These are phyloP conservation scores for Phymanthus crucifer DNA, from an alignment of 92 coral and sea anemone genomes.

Conservation along the genomic window DNA sequence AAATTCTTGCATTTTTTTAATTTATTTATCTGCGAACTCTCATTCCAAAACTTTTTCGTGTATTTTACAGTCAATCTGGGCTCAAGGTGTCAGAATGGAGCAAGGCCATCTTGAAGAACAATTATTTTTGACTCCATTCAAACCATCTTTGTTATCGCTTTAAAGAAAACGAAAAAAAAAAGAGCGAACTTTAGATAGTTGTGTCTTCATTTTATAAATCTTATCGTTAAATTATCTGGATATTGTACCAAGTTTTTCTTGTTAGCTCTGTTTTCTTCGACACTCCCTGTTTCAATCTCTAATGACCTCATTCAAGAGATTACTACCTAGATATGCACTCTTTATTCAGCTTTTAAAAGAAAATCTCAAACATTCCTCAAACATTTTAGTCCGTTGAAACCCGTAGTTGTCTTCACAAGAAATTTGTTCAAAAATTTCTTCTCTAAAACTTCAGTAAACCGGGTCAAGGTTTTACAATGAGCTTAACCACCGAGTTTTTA, in stretches of 20 bases:
- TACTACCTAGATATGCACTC: background rate
- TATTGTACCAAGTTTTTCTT: no score
- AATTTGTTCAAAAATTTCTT: no score
- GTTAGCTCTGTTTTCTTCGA: background rate
- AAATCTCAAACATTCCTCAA: background rate
- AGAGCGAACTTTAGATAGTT: background rate
- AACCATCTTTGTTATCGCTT: background rate
- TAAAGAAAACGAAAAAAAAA: background rate
- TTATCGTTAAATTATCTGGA: background rate
- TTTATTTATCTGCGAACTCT: no score
- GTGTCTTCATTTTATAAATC: background rate
- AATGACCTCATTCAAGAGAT: background rate
- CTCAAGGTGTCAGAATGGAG: background rate
- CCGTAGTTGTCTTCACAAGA: no score
- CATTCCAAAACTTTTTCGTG: no score
- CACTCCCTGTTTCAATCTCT: background rate
- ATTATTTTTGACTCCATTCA: background rate
- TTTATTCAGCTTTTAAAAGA: background rate
- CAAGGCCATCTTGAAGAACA: background rate
- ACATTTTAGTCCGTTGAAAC: no score
- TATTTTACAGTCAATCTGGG: background rate
- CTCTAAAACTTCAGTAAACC: background rate
- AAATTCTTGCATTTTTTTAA: no score
- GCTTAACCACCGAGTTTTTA: background rate
- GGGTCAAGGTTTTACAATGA: background rate